phyloP scores from a whole-genome alignment of 1,140 invertebrate species.

The Gonioctena quinquepunctata region DNA sequence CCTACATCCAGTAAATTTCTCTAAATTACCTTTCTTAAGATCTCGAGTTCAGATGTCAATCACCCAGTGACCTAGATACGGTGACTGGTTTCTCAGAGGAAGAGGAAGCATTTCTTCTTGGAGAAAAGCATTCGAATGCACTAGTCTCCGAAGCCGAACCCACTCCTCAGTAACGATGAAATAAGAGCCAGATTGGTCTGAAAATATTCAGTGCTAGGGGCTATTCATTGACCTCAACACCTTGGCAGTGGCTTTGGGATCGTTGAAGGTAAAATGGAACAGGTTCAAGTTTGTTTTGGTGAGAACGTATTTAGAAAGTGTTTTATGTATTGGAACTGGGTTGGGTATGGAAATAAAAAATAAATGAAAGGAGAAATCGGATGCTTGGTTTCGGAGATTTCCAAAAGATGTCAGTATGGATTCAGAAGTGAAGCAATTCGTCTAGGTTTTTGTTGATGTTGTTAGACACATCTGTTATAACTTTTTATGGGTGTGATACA shows the following conservation, averaged over 20 bases:
- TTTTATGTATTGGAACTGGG: slow-evolving; percentile 26
- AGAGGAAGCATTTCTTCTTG: background rate
- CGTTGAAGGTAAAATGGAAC: background rate
- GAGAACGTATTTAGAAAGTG: slow-evolving; percentile 39
- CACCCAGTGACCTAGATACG: slow-evolving; percentile 47
- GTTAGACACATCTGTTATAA: too few species aligned
- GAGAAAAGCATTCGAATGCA: background rate
- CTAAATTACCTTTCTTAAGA: slow-evolving; percentile 28
- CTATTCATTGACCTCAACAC: background rate
- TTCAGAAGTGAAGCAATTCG: too few species aligned
- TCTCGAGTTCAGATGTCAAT: slow-evolving; percentile 47
- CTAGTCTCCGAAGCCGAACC: background rate
- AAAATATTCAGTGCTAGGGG: background rate
- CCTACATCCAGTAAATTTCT: slow-evolving; percentile 32
- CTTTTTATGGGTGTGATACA: too few species aligned
- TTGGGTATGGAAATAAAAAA: slow-evolving; percentile 6
- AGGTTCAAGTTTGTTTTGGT: slow-evolving; percentile 12
- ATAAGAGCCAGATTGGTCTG: background rate
- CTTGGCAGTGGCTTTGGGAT: background rate
- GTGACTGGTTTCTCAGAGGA: background rate
- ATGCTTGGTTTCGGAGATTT: background rate
- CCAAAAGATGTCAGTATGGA: background rate
- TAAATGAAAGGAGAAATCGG: background rate
- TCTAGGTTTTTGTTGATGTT: too few species aligned
- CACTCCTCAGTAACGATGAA: background rate